Conservation (phyloP, 1,140 invertebrate species). For the Oscheius sp. region DNA sequence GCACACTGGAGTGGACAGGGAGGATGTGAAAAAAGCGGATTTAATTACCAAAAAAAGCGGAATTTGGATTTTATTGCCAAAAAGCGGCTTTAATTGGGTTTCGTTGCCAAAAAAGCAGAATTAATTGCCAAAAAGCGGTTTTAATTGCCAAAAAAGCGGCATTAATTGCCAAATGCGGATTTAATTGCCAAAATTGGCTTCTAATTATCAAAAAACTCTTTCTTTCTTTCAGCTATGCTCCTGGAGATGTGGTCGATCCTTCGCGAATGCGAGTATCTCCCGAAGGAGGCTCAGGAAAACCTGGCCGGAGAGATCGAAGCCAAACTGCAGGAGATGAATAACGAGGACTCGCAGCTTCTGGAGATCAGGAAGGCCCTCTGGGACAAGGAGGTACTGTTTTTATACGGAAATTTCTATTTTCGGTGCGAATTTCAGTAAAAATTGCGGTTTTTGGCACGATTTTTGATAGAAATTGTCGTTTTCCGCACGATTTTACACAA, state of each 20-base stretch:
- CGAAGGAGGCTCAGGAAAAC: background rate
- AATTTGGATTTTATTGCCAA: background rate
- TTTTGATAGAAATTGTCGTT: too few relatives aligned
- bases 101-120: background rate
- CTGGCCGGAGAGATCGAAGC: background rate
- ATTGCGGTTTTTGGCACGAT: background rate
- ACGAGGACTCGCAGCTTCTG: constrained; percentile 8
- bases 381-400: background rate
- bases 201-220: background rate
- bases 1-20: too few relatives aligned
- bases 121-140: too few relatives aligned
- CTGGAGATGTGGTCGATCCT: background rate
- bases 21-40: too few relatives aligned
- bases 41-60: too few relatives aligned
- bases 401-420: background rate
- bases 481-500: too few relatives aligned
- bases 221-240: background rate
- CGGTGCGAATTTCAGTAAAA: too few relatives aligned
- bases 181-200: background rate
- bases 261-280: background rate
- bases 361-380: background rate
- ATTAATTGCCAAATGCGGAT: constrained; percentile 27
- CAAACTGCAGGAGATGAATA: constrained; percentile 26
- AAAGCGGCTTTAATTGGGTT: too few relatives aligned
- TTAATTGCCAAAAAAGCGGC: constrained; percentile 1